Percentiles rank a stretch among this genome's conserved stretches.
These are phyloP conservation scores for Ailuropoda melanoleuca DNA, from an alignment of 2,113 vertebrate species.

Conservation along the genomic window DNA sequence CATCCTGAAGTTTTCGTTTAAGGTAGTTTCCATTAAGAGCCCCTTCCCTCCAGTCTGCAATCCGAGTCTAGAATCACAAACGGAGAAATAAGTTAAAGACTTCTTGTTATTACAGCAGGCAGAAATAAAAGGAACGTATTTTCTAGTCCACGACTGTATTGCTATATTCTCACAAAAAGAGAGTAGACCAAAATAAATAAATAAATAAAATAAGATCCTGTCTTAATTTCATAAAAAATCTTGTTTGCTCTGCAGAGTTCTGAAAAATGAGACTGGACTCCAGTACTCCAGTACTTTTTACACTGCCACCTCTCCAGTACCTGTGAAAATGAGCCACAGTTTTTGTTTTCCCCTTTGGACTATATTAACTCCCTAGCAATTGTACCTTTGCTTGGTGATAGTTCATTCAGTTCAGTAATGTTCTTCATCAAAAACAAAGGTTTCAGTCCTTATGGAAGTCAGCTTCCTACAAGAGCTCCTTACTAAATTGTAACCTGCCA, in stretches of 20 bases:
- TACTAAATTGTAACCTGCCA: not conserved
- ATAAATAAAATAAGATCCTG: not conserved
- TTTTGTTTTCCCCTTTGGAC: not conserved
- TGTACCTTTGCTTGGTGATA: not conserved
- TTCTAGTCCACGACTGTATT: not conserved
- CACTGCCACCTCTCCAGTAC: not conserved
- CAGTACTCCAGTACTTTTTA: not conserved
- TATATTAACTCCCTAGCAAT: not conserved
- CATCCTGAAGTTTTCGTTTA: constrained; percentile 98
- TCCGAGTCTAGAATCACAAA: constrained; percentile 90
- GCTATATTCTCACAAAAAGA: not conserved
- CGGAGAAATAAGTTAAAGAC: not conserved
- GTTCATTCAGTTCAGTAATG: not conserved
- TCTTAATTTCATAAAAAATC: not conserved
- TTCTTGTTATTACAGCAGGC: not conserved
- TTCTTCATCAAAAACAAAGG: not conserved
- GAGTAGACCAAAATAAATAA: not conserved
- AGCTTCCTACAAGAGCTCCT: not conserved
- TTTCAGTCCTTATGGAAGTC: not conserved
- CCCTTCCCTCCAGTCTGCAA: constrained; percentile 98
- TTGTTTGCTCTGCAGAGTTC: not conserved
- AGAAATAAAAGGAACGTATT: not conserved
- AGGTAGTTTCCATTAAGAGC: constrained; percentile 98
- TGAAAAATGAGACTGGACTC: not conserved
- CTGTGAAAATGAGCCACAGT: not conserved